These are phyloP conservation scores for Dermatemys mawii DNA, from an alignment of 2,113 vertebrate genomes.

Conservation along the genomic window DNA sequence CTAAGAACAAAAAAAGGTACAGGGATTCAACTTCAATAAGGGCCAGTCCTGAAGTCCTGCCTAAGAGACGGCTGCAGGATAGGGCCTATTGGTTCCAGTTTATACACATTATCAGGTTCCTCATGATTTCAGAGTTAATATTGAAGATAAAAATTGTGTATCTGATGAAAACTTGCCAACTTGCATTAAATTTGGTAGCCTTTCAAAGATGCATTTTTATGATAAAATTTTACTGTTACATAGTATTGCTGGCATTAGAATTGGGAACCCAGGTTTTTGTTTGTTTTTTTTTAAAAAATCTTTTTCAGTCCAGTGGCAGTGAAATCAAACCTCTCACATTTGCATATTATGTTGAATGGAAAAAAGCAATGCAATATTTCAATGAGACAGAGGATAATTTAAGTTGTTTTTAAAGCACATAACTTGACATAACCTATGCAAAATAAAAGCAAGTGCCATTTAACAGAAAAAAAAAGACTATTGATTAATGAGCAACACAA, in stretches of 20 bases:
- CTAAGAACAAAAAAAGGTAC: neutral
- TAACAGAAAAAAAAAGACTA: neutral
- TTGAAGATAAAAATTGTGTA: neutral
- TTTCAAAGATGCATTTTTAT: neutral
- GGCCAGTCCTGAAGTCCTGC: accelerated
- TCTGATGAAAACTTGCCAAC: neutral
- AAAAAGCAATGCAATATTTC: neutral
- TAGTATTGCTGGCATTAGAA: slow-evolving; percentile 16
- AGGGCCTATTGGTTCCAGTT: neutral
- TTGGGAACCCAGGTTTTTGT: neutral
- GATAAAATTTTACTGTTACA: neutral
- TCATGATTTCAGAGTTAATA: neutral
- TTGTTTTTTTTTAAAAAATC: too few relatives aligned
- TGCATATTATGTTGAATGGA: neutral
- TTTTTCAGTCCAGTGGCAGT: neutral
- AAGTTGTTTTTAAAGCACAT: neutral
- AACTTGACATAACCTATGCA: neutral
- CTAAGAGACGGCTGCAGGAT: neutral
- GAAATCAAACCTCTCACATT: neutral
- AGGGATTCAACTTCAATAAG: neutral
- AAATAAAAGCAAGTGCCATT: neutral
- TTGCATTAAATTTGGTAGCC: neutral
- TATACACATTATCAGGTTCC: neutral
- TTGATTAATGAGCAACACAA: neutral
- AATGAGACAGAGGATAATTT: neutral